Base-by-base conservation (phyloP, 2,113 vertebrate genomes). In the Pangasianodon hypophthalmus region DNA sequence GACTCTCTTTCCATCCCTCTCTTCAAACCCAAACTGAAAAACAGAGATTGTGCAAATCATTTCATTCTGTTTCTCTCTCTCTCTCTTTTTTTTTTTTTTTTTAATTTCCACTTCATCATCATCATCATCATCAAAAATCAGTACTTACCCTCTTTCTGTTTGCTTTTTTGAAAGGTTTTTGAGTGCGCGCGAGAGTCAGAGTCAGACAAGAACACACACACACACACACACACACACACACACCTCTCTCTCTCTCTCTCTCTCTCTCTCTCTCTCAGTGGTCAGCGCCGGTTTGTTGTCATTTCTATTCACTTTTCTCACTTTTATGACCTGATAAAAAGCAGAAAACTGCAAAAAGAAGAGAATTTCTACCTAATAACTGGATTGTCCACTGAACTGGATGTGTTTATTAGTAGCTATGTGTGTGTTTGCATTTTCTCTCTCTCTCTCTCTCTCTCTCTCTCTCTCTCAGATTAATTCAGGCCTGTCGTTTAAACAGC, bases 401-500 rank as follows among this genome's bases (percentile, higher is more conserved):
- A 69, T 13, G 10, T 69, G 24, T 64, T 64, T 67, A n/a, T 71
- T 71, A 71, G 11, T 69, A 5, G 9, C 29, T 32, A 0, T 69
- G 64, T 67, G 21, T 8, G 24, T 24, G 24, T 6, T 4, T 21
- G 56, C 50, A 52, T 52, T 0, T 0, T 10, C 48, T 50, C 48
- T 50, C 50, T 24, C 19, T 60, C 19, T 60, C 58, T 64, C 24
- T 26, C 62, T 64, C 26, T 64, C 24, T 26, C 6, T 29, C 60
- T 29, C 60, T 29, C 60, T 24, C 26, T 29, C 60, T 73, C 88
- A 83, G 83, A 88, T 84, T 84, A 75, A 89, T 84, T 75, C 67
- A 84, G 67, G 71, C 52, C 86, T 75, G 52, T 44, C 88, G 54
- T 60, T 89, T 84, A 84, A 89, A 56, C 88, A 84, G 67, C 69